Evolutionary conservation across 53 echinoderm and acorn worm species (phyloP).

Genomic region (Crossaster papposus): DNA sequence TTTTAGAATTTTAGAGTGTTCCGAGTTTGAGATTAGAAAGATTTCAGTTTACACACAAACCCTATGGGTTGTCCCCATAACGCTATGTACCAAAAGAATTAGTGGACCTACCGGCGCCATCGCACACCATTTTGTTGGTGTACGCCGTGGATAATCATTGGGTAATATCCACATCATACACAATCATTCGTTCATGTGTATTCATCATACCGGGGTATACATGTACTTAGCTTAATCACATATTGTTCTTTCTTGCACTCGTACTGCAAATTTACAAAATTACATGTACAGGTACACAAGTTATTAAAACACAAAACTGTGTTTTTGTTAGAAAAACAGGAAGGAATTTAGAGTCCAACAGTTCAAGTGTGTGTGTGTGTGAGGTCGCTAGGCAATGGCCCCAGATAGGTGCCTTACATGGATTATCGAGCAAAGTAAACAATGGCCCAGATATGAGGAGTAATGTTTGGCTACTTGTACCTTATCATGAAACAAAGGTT

Average conservation of each 20-base stretch:
- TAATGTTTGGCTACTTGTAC: conserved; percentile 52
- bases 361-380: conserved; percentile 41
- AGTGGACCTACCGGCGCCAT: conserved; percentile 3
- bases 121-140: not conserved
- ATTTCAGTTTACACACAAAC: no score
- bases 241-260: no score
- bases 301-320: not conserved
- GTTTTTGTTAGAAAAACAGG: not conserved
- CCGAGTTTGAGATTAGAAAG: no score
- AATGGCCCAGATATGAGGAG: conserved; percentile 9
- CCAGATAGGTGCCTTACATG: conserved; percentile 44
- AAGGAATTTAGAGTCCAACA: conserved; percentile 41
- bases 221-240: not conserved
- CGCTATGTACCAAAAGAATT: no score
- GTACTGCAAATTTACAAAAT: not conserved
- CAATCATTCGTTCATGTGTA: not conserved
- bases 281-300: not conserved
- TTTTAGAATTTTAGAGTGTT: no score
- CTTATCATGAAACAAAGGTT: conserved; percentile 63
- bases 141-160: not conserved
- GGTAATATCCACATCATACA: not conserved
- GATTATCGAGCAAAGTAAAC: conserved; percentile 44
- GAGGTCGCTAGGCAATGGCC: conserved; percentile 38
- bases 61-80: no score
- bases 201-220: not conserved